Base-by-base conservation (phyloP, 2,113 vertebrate species). In the Ceyx margarethae region DNA sequence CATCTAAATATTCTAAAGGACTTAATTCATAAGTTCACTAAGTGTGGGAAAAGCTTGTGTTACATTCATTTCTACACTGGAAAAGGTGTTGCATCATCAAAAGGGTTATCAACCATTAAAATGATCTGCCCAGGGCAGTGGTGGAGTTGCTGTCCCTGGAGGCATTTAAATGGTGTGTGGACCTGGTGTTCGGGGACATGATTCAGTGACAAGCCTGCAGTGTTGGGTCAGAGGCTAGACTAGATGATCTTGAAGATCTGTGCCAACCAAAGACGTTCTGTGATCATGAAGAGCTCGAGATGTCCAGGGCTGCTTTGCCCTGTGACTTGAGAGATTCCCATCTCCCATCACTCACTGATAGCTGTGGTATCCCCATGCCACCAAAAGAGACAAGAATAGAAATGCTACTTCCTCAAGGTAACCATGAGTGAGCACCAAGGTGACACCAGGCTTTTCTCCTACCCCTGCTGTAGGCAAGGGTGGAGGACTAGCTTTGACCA, bases 11-110 rank as follows among this genome's bases (percentile, higher is more conserved):
- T 19, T 78, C 14, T 8, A 4, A n/a, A 73, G 42, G 22, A 5
- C 23, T 67, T 75, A 6, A 42, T 18, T 20, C 6, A 0, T 12
- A 22, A 48, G 15, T 29, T 31, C 6, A 10, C 2, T n/a, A 18
- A 33, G 9, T 4, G 7, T 16, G 21, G 23, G 26, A 20, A 80
- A 37, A 65, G 8, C 31, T 68, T 29, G 16, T 21, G 13, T 79
- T 42, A 2, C 2, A 0, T 11, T 43, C 2, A 0, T 45, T 74
- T 71, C 57, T 40, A 2, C 5, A 7, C 14, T 67, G 71, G 46
- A 10, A 29, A 46, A 54, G 21, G 13, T 28, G 2, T n/a, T 48
- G 11, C 11, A 50, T 50, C 48, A 23, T 50, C 48, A 50, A 13
- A 50, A 50, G 48, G 22, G 48, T 50, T 50, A 12, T 23, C 48